Conservation (phyloP, 53 echinoderm and acorn worm genomes). For the Paracentrotus lividus region DNA sequence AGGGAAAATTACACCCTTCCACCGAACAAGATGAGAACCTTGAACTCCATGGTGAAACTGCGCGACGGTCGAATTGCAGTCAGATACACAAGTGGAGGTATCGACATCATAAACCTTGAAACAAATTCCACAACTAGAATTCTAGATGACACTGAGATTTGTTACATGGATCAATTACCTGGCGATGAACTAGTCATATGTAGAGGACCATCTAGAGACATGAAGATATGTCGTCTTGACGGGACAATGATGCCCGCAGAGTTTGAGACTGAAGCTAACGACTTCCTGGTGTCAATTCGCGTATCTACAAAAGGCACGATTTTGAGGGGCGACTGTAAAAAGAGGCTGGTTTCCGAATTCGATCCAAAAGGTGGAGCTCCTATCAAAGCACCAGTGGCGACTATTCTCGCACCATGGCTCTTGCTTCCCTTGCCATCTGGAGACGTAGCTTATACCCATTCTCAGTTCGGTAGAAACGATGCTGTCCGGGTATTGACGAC, state of each 20-base stretch:
- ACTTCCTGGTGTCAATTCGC: not conserved
- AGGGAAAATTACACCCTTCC: not conserved
- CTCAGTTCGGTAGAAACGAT: not conserved
- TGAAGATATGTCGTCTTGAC: not conserved
- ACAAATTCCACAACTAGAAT: not conserved
- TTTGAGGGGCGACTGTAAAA: not conserved
- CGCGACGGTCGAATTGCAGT: not conserved
- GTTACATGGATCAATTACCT: not conserved
- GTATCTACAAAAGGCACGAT: not conserved
- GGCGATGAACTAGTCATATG: not conserved
- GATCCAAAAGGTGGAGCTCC: not conserved
- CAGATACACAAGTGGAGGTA: not conserved
- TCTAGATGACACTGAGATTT: not conserved
- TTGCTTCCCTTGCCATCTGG: not conserved
- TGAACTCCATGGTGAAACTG: not conserved
- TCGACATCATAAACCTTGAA: not conserved
- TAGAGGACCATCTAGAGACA: not conserved
- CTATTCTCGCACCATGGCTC: not conserved
- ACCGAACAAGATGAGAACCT: not conserved
- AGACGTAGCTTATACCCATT: constrained; percentile 7
- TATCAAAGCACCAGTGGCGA: not conserved
- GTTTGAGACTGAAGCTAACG: not conserved
- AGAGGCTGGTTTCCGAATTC: not conserved
- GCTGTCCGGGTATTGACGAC: not conserved
- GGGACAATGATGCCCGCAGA: not conserved